Conservation (phyloP, 1,140 invertebrate species). For the Delia radicum region DNA sequence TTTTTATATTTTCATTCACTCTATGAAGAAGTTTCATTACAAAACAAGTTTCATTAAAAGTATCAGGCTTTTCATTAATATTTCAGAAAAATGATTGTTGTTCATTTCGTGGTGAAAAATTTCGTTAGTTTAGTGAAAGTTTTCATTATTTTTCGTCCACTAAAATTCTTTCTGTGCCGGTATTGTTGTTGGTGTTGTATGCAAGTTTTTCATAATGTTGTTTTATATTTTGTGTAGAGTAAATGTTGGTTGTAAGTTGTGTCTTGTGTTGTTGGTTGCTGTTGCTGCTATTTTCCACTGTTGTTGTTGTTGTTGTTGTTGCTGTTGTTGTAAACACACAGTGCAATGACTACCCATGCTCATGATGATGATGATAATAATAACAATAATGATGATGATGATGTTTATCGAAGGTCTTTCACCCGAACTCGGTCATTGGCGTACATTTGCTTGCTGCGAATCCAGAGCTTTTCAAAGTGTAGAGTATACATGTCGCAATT, state of each 20-base stretch:
- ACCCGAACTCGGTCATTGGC: conserved; percentile 57
- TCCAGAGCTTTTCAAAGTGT: conserved; percentile 56
- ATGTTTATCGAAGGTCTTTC: conserved; percentile 57
- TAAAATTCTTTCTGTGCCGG: too few relatives aligned
- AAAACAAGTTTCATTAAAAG: too few relatives aligned
- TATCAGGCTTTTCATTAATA: too few relatives aligned
- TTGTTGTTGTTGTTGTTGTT: neutral
- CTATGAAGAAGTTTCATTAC: too few relatives aligned
- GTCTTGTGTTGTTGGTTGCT: neutral
- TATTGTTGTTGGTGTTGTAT: neutral
- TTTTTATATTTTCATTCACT: too few relatives aligned
- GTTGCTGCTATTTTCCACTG: neutral
- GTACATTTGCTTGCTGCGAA: conserved; percentile 55
- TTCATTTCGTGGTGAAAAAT: neutral
- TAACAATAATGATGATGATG: conserved; percentile 44
- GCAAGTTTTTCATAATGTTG: too few relatives aligned
- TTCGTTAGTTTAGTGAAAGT: too few relatives aligned
- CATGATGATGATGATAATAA: conserved; percentile 39
- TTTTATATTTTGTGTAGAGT: neutral
- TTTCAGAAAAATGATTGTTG: too few relatives aligned
- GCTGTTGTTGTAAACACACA: conserved; percentile 21
- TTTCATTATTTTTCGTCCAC: too few relatives aligned
- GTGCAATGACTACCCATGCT: conserved; percentile 44
- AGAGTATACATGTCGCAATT: conserved; percentile 49
- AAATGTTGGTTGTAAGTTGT: neutral